phyloP scores from a whole-genome alignment of 2,888 invertebrate species.

The Spilarctia lutea region DNA sequence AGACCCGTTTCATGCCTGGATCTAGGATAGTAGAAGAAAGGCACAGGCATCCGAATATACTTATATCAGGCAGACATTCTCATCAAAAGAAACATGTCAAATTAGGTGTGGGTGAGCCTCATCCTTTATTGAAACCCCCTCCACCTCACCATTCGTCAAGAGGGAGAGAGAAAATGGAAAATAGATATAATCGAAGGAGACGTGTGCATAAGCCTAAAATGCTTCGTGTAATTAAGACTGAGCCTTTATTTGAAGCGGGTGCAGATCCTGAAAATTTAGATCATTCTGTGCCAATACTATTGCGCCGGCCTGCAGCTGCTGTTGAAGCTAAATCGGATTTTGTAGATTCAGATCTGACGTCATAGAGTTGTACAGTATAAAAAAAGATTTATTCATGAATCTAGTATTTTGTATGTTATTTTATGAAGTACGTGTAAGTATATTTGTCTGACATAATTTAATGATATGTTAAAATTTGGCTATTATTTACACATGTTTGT shows the following conservation, averaged over 20 bases:
- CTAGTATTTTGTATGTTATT: constrained; percentile 46
- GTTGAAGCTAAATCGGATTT: constrained; percentile 66
- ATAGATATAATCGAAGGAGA: constrained; percentile 65
- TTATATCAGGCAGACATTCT: constrained; percentile 62
- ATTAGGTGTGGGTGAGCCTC: constrained; percentile 71
- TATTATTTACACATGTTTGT: not conserved
- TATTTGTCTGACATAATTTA: constrained; percentile 22
- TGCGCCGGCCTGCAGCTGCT: constrained; percentile 68
- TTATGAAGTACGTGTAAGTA: constrained; percentile 22
- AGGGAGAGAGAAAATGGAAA: constrained; percentile 61
- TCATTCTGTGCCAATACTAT: constrained; percentile 60
- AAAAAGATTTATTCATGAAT: constrained; percentile 32
- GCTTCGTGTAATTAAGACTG: constrained; percentile 69
- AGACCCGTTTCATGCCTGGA: constrained; percentile 57
- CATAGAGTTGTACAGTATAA: constrained; percentile 25
- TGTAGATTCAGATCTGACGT: constrained; percentile 21
- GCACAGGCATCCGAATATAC: constrained; percentile 68
- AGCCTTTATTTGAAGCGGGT: constrained; percentile 74
- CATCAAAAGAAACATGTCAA: constrained; percentile 74
- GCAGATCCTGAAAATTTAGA: constrained; percentile 60
- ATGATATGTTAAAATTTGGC: not conserved
- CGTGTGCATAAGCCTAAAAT: constrained; percentile 70
- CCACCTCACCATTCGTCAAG: constrained; percentile 66
- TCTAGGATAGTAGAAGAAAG: constrained; percentile 63
- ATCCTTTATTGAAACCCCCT: constrained; percentile 80